Evolutionary conservation across 2,797 vertebrate species (phyloP), one percentile per base, ranked within the genome.

Genomic region (Gymnodraco acuticeps): DNA sequence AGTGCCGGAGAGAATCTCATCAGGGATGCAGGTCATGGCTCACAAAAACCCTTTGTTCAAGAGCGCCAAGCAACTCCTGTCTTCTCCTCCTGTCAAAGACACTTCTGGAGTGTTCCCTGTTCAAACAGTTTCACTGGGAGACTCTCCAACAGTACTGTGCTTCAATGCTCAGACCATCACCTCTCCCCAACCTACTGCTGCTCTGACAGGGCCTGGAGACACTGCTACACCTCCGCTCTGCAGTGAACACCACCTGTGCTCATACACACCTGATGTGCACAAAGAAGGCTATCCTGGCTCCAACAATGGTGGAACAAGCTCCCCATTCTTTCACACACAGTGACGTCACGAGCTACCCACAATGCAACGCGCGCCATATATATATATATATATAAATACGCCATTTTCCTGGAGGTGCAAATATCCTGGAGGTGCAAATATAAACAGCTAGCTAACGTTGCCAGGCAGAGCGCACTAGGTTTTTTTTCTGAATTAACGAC

Each of bases 1-100:
- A 43, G 41, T 64, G 70, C 70, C 62, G 64, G 14, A 73, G 64
- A 75, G 72, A 66, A 74, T 50, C 77, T 81, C 78, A 88, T 85
- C 77, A 67, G 31, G 27, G 77, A 89, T 87, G 80, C 88, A 81
- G 77, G 81, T 80, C 84, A 79, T 47, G 81, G 64, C 45, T 80
- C 42, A 43, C 10, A 52, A 79, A 80, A 87, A 60, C 3, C 63
- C 75, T 87, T 87, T 90, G 73, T 88, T 87, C 79, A 45, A 71
- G 71, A 73, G 68, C 9, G 77, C 81, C 80, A 83, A 87, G 75
- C 83, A 91, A 86, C 73, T 74, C 90, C 69, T 75, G 75, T 81
- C 79, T 85, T 55, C 60, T 67, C 77, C 66, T 80, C 67, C 77
- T 82, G 60, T 87, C 87, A 88, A 78, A 87, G 55, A 73, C 64